A percentile compares a stretch with the other conserved stretches of the same genome.
phyloP scores from a whole-genome alignment of 2,113 vertebrate genomes.

The Uria aalge region DNA sequence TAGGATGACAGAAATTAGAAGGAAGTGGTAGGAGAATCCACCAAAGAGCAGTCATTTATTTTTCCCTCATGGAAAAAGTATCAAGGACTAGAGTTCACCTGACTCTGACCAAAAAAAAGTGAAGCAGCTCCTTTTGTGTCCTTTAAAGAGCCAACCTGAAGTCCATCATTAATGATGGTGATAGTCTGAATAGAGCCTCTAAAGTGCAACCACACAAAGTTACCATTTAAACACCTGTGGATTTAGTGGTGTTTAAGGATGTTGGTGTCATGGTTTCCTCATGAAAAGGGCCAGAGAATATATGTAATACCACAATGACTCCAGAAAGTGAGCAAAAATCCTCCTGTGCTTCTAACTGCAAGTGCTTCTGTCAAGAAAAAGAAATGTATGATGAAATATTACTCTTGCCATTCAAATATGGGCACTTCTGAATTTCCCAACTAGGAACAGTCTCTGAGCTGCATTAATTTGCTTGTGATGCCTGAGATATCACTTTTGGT shows the following conservation, averaged over 20 bases:
- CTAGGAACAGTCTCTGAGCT: not conserved
- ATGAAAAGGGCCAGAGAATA: not conserved
- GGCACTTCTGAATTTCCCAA: not conserved
- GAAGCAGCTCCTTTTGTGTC: not conserved
- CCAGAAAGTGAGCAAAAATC: not conserved
- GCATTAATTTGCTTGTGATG: not conserved
- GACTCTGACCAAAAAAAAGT: not conserved
- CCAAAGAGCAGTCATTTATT: not conserved
- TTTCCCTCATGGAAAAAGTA: not conserved
- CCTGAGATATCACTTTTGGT: not conserved
- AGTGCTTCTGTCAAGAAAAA: not conserved
- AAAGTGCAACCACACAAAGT: not conserved
- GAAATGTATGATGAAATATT: not conserved
- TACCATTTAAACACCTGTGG: not conserved
- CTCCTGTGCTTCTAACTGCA: not conserved
- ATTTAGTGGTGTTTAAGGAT: not conserved
- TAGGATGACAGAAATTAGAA: not conserved
- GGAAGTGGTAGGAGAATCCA: not conserved
- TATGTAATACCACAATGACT: not conserved
- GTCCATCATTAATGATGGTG: not conserved
- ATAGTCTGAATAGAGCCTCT: not conserved
- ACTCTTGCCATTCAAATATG: not conserved
- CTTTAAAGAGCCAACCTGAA: not conserved
- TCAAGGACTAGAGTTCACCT: not conserved
- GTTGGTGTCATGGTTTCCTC: not conserved